A percentile compares a stretch with the other conserved stretches of the same genome.
These are phyloP conservation scores for Trichechus manatus DNA, from an alignment of 2,113 vertebrate genomes.

Conservation along the genomic window DNA sequence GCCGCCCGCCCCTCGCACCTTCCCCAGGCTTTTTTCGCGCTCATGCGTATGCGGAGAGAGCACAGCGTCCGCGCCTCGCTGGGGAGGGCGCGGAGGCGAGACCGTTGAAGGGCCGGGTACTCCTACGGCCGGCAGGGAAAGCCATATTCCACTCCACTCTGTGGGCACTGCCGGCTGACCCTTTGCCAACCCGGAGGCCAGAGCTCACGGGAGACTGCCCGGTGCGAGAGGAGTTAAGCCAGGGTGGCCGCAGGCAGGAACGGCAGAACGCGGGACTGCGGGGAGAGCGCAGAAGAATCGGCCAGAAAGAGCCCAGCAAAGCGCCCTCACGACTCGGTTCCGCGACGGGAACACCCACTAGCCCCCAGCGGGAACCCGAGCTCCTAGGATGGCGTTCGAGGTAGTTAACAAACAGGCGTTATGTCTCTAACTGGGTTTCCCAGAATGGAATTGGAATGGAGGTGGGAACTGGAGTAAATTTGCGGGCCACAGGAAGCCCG, in stretches of 20 bases:
- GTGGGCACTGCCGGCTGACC: not conserved
- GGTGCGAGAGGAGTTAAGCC: rapidly evolving
- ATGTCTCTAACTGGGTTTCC: not conserved
- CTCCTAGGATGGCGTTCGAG: not conserved
- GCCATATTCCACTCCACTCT: not conserved
- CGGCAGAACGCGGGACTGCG: not conserved
- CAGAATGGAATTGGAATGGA: not conserved
- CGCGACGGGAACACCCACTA: not conserved
- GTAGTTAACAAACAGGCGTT: not conserved
- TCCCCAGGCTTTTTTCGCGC: not conserved
- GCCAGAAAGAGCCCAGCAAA: not conserved
- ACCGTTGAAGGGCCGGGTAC: not conserved
- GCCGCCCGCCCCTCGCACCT: not conserved
- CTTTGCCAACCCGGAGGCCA: not conserved
- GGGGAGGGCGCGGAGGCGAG: too few relatives aligned
- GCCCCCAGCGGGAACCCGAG: not conserved
- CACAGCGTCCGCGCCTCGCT: not conserved
- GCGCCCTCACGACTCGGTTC: not conserved
- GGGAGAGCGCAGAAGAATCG: not conserved
- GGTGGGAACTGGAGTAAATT: not conserved
- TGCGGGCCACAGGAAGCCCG: not conserved
- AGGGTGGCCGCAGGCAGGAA: not conserved
- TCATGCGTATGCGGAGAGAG: not conserved
- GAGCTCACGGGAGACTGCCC: not conserved
- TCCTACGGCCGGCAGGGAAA: too few relatives aligned